Percentiles rank a stretch among this genome's conserved stretches.
These are phyloP conservation scores for Fragum fragum DNA, from an alignment of 2,888 invertebrate species.

Conservation along the genomic window DNA sequence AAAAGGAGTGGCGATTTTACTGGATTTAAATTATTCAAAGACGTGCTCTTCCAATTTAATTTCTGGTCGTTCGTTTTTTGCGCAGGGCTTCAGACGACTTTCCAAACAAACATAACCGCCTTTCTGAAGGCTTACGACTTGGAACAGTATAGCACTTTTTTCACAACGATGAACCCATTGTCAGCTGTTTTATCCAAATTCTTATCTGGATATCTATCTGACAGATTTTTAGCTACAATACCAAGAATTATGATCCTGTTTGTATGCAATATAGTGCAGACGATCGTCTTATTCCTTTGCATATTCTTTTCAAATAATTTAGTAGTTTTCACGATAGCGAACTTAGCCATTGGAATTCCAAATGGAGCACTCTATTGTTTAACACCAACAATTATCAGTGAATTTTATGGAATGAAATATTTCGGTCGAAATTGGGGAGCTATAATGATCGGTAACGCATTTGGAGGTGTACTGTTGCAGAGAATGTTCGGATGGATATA, in stretches of 20 bases:
- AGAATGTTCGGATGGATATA: slow-evolving; percentile 76
- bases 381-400: slow-evolving; percentile 80
- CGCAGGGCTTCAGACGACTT: slow-evolving; percentile 77
- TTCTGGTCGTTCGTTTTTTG: slow-evolving; percentile 78
- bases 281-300: slow-evolving; percentile 70
- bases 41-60: slow-evolving; percentile 76
- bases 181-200: slow-evolving; percentile 76
- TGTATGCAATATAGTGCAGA: slow-evolving; percentile 71
- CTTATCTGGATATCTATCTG: slow-evolving; percentile 75
- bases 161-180: slow-evolving; percentile 75
- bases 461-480: slow-evolving; percentile 74
- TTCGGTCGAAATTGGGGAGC: slow-evolving; percentile 80
- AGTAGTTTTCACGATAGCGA: slow-evolving; percentile 66
- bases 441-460: slow-evolving; percentile 78
- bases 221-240: slow-evolving; percentile 70
- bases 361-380: slow-evolving; percentile 81
- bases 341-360: slow-evolving; percentile 74
- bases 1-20: slow-evolving; percentile 67
- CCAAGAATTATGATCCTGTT: slow-evolving; percentile 74
- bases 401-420: slow-evolving; percentile 79
- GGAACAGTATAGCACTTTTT: slow-evolving; percentile 74
- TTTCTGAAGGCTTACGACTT: slow-evolving; percentile 77
- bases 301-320: slow-evolving; percentile 73
- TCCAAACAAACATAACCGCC: slow-evolving; percentile 76
- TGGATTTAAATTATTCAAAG: slow-evolving; percentile 67